Evolutionary conservation across 2,113 vertebrate species (phyloP), one percentile per base, ranked within the genome.

Genomic region (Bungarus multicinctus): DNA sequence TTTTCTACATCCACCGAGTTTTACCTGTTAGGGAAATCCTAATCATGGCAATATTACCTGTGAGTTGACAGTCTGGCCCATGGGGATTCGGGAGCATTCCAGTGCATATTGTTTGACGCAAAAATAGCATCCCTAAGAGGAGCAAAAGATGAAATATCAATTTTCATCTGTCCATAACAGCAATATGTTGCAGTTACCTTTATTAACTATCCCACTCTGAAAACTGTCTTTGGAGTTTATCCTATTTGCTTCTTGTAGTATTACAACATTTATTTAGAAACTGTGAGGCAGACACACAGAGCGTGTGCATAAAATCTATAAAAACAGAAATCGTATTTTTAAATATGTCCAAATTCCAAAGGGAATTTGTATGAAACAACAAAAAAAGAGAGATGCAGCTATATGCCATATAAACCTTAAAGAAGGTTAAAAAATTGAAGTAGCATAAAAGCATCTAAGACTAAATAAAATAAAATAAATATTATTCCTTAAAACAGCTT

Each of bases 41-140:
- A 53, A 54, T 74, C 0, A 2, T 55, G 47, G 81, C 64, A 90
- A 86, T 64, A 81, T 95, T 99, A 99, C 99, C 99, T 99, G 99
- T 20, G 99, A 99, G 96, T 99, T 99, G 95, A 99, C 99, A 0
- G 98, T 98, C 97, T 99, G 99, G 89, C 99, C 99, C 99, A 99
- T 99, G 93, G 99, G 99, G 94, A 99, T 99, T 87, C 99, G 98
- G 0, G 99, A 99, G 97, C 99, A 99, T 96, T 99, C 99, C 95
- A 99, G 97, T 0, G 99, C 99, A 0, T 99, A 99, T 96, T 99
- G 99, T 97, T 99, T 99, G 96, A 99, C 99, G 94, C 99, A 99
- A 97, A 99, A 99, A 97, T 99, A 99, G 97, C 98, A 99, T 55
- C 99, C 99, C 99, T 99, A 96, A 88, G 27, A 93, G 89, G 47